phyloP scores from a whole-genome alignment of 2,888 invertebrate genomes.

The Drosophila neutralis region DNA sequence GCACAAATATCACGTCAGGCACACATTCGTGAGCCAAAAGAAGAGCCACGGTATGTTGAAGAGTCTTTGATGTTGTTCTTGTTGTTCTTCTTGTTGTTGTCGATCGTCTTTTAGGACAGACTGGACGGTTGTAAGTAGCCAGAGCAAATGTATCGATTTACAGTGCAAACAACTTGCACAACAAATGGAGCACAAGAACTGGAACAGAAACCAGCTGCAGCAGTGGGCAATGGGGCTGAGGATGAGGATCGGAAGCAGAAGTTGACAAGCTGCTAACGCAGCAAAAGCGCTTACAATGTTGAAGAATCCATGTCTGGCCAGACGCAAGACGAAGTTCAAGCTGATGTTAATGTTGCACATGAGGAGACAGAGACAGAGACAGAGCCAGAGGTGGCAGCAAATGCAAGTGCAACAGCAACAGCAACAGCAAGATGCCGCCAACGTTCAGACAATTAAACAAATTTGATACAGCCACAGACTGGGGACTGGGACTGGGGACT shows the following conservation, averaged over 20 bases:
- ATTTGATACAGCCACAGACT: constrained; percentile 72
- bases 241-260: constrained; percentile 16
- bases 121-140: constrained; percentile 66
- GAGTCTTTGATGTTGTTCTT: constrained; percentile 45
- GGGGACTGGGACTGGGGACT: background rate
- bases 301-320: constrained; percentile 69
- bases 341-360: constrained; percentile 15
- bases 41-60: constrained; percentile 34
- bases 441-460: constrained; percentile 73
- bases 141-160: constrained; percentile 78
- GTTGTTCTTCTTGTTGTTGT: constrained; percentile 12
- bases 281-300: constrained; percentile 77
- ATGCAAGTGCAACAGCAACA: constrained; percentile 6
- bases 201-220: constrained; percentile 47
- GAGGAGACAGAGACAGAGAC: background rate
- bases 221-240: background rate
- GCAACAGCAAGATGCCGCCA: constrained; percentile 45
- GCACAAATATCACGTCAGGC: constrained; percentile 72
- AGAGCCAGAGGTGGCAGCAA: constrained; percentile 8
- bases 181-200: constrained; percentile 72
- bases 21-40: constrained; percentile 60
- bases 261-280: constrained; percentile 75
- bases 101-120: constrained; percentile 32
- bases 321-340: constrained; percentile 32
- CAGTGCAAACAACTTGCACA: constrained; percentile 74